Evolutionary conservation across 2,888 invertebrate species (phyloP).

Genomic region (Lumbricus terrestris): DNA sequence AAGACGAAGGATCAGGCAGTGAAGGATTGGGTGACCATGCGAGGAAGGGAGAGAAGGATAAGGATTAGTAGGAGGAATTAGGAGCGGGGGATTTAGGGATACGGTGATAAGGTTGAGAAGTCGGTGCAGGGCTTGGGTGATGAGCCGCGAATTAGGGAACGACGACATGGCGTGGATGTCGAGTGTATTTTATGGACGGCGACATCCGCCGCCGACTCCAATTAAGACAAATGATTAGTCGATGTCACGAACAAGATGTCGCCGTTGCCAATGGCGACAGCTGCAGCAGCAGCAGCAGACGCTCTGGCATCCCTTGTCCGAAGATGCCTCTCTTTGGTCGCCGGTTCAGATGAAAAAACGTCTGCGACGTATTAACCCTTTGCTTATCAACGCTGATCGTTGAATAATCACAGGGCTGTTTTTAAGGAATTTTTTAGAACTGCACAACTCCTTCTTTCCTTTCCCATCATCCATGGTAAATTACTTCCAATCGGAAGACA

Average conservation of each 20-base stretch:
- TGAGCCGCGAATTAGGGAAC: background rate
- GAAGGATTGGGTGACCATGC: no score
- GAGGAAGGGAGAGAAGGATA: background rate
- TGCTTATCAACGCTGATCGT: background rate
- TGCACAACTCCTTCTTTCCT: no score
- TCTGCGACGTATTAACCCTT: background rate
- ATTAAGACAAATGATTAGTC: background rate
- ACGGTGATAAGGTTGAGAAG: background rate
- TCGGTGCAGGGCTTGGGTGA: background rate
- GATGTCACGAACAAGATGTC: background rate
- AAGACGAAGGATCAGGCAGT: background rate
- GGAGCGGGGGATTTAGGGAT: background rate
- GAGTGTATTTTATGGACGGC: background rate
- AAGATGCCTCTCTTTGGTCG: background rate
- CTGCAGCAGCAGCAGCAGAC: background rate
- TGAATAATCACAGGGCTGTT: no score
- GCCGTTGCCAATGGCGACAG: background rate
- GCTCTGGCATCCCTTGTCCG: background rate
- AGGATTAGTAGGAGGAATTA: background rate
- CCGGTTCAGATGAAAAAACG: background rate
- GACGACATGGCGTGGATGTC: background rate
- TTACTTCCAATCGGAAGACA: no score
- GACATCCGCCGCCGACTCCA: background rate
- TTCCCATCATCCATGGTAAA: no score
- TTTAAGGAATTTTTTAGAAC: no score